Conservation (phyloP, 2,888 invertebrate species). For the Rhopalosiphum nymphaeae region DNA sequence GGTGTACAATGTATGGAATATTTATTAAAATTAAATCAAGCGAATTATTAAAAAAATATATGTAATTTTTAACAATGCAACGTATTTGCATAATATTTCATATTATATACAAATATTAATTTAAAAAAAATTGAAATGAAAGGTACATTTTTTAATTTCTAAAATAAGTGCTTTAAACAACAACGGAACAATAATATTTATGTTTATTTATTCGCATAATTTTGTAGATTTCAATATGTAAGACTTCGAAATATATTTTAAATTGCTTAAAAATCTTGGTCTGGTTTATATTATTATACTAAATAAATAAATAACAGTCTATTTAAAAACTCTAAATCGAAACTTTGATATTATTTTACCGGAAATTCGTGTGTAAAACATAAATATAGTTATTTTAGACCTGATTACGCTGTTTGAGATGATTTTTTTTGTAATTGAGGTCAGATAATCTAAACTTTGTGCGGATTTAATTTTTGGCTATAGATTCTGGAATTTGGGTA, state of each 20-base stretch:
- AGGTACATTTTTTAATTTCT: not conserved
- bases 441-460: constrained; percentile 28
- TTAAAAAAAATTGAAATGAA: not conserved
- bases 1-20: not conserved
- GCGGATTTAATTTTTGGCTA: not conserved
- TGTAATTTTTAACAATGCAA: not conserved
- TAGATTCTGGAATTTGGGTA: not conserved
- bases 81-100: not conserved
- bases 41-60: not conserved
- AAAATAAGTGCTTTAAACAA: not conserved
- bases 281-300: not conserved
- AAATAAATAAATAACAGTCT: not conserved
- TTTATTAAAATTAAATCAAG: not conserved
- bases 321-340: not conserved
- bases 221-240: not conserved
- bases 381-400: not conserved
- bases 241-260: not conserved
- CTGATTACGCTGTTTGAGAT: not conserved
- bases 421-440: not conserved
- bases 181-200: not conserved
- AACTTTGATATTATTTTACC: not conserved
- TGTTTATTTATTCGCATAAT: not conserved
- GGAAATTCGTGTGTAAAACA: not conserved
- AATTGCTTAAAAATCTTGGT: not conserved
- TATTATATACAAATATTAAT: not conserved